Conservation (phyloP, 2,797 vertebrate genomes). For the Sylvilagus floridanus region DNA sequence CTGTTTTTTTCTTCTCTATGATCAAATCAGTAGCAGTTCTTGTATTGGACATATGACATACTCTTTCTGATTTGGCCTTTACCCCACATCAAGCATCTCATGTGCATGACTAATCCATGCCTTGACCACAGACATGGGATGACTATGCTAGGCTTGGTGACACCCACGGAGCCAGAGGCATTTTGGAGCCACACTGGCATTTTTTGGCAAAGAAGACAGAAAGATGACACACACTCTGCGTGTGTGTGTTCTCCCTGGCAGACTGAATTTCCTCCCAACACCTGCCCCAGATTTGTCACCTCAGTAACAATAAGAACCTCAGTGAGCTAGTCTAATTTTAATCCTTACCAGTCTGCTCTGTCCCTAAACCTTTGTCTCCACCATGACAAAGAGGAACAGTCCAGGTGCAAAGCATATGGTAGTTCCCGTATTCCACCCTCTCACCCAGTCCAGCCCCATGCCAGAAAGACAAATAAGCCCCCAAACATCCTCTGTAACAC, state of each 20-base stretch:
- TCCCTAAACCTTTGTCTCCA: not conserved
- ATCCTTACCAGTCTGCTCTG: not conserved
- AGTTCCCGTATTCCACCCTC: not conserved
- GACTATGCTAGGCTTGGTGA: not conserved
- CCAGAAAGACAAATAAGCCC: not conserved
- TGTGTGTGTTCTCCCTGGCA: not conserved
- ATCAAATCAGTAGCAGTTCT: not conserved
- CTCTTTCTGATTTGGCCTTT: not conserved
- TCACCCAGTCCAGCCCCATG: no score
- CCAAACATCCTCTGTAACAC: not conserved
- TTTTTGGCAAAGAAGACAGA: not conserved
- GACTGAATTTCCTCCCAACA: not conserved
- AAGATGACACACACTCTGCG: not conserved
- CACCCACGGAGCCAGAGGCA: not conserved
- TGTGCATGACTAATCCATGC: not conserved
- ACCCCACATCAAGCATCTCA: not conserved
- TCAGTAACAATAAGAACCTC: not conserved
- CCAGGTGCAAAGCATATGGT: not conserved
- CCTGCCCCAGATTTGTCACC: not conserved
- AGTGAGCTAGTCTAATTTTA: not conserved
- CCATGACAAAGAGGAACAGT: not conserved
- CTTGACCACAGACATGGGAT: not conserved
- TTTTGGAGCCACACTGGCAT: not conserved
- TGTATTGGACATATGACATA: not conserved
- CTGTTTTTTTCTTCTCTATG: constrained; percentile 2